phyloP scores from a whole-genome alignment of 1,140 invertebrate species.

The Trichonephila clavata region DNA sequence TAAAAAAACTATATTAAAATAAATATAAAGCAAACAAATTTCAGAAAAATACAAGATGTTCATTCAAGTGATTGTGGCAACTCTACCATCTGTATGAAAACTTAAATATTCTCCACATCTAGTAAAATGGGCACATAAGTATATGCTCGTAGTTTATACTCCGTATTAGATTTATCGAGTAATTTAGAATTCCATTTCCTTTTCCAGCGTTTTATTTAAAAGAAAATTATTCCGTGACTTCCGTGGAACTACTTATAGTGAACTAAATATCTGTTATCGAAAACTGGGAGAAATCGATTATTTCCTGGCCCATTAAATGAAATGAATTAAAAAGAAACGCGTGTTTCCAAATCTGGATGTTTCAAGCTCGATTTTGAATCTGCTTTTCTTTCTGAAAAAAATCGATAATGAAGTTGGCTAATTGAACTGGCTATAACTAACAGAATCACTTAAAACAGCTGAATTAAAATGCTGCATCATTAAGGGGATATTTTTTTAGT shows the following conservation, averaged over 20 bases:
- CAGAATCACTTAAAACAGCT: not conserved
- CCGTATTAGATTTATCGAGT: not conserved
- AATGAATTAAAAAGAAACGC: not conserved
- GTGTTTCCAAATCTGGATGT: not conserved
- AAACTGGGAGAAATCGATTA: constrained; percentile 31
- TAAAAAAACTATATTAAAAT: too few species aligned
- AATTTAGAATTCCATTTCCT: constrained; percentile 7
- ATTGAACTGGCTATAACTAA: not conserved
- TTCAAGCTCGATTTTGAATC: not conserved
- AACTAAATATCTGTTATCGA: constrained; percentile 43
- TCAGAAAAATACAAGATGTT: too few species aligned
- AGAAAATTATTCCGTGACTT: not conserved
- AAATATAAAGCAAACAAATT: too few species aligned
- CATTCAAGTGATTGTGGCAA: not conserved
- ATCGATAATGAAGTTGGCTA: constrained; percentile 9
- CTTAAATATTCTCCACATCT: not conserved
- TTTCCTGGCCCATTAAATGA: not conserved
- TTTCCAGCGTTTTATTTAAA: not conserved
- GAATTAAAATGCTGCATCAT: too few species aligned
- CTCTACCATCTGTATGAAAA: not conserved
- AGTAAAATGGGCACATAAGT: not conserved
- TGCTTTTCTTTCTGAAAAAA: not conserved
- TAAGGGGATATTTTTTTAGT: too few species aligned
- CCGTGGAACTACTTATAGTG: not conserved
- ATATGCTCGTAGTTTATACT: not conserved